Evolutionary conservation across 2,888 invertebrate genomes (phyloP).

Genomic region (Periphyllus acericola): DNA sequence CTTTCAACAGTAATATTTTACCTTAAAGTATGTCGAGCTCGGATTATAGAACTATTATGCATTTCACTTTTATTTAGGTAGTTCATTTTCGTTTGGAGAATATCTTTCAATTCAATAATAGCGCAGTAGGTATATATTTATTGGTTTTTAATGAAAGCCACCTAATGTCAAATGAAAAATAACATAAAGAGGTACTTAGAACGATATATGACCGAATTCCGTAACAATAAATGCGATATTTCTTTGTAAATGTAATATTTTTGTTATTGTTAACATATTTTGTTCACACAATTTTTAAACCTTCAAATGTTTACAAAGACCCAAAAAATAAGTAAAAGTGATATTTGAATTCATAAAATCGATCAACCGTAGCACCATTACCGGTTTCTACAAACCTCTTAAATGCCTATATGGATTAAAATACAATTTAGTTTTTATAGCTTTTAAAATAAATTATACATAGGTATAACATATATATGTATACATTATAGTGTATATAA

Average conservation of each 20-base stretch:
- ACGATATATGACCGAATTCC: neutral
- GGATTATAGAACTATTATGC: neutral
- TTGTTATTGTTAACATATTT: neutral
- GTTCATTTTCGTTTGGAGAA: conserved; percentile 2
- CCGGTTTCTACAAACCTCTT: neutral
- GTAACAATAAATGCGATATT: conserved; percentile 21
- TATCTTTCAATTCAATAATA: neutral
- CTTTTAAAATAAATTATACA: neutral
- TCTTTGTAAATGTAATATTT: conserved; percentile 33
- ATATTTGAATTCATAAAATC: conserved; percentile 34
- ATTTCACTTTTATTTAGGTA: conserved; percentile 3
- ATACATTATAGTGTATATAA: neutral
- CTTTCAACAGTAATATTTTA: conserved; percentile 6
- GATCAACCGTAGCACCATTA: neutral
- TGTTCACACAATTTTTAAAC: conserved; percentile 4
- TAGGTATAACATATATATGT: neutral
- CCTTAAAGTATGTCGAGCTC: neutral
- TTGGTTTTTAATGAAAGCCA: conserved; percentile 24
- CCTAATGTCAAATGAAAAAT: conserved; percentile 36
- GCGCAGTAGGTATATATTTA: conserved; percentile 41
- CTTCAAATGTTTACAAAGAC: conserved; percentile 37
- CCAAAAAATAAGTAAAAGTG: conserved; percentile 2
- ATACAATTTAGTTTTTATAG: neutral
- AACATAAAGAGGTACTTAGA: conserved; percentile 38
- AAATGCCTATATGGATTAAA: neutral